Evolutionary conservation across 2,113 vertebrate species (phyloP), one percentile per base, ranked within the genome.

Genomic region (Bubo blakistoni): DNA sequence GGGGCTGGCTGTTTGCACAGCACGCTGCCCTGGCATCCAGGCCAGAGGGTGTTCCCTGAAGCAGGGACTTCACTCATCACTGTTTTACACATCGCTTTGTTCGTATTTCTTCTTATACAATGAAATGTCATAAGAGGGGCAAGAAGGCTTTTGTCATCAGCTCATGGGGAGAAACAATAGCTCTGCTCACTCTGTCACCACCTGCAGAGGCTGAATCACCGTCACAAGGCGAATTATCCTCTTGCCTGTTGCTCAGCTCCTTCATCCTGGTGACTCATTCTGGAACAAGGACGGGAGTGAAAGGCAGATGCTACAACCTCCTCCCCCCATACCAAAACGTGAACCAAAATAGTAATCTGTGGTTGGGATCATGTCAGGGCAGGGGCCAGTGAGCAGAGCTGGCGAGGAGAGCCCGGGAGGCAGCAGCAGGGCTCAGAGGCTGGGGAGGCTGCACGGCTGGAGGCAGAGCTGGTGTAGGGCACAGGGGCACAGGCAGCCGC

Each of bases 131-230:
- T 26, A 51, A 89, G 47, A 86, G 59, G 34, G 51, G 76, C 51
- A 81, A 66, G 67, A 79, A 52, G 4, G 1, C 65, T 89, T 88
- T 32, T 95, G 89, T 91, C 93, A 79, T 66, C 86, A 49, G 84
- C 87, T 40, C n/a, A 42, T 10, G 67, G 62, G 69, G 80, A 89
- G 84, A 38, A 94, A 96, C 94, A 96, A 94, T 92, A 71, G 77
- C 86, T 72, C 14, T 47, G 70, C 91, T 96, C 36, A 2, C 27
- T 71, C 94, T 54, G 86, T 69, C 96, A 27, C 72, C 85, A 32
- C 80, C 86, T 5, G 8, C 88, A 58, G 86, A 63, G 67, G 63
- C 91, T 97, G 96, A 97, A 95, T 97, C 96, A 96, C 88, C 76
- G 32, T 70, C 96, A 81, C 94, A 89, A 84, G 92, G 91, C 72